Evolutionary conservation across 2,113 vertebrate species (phyloP).

Genomic region (Oxyura jamaicensis): DNA sequence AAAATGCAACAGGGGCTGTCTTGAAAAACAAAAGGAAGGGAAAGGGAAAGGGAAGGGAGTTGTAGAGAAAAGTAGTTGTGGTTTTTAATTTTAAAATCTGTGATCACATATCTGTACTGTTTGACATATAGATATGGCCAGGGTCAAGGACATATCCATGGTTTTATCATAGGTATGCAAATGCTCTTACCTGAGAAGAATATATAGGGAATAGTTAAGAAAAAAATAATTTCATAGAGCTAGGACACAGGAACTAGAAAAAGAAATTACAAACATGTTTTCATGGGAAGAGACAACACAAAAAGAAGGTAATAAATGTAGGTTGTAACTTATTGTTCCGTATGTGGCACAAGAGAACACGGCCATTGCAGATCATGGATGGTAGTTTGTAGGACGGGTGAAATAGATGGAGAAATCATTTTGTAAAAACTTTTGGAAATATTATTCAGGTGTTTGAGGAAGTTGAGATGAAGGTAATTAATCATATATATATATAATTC

Average conservation of each 20-base stretch:
- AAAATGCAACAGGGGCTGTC: conserved; percentile 17
- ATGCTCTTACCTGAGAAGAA: not conserved
- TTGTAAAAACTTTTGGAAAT: not conserved
- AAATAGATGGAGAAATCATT: not conserved
- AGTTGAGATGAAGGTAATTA: not conserved
- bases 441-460: not conserved
- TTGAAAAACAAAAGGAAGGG: not conserved
- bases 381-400: not conserved
- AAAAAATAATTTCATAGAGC: not conserved
- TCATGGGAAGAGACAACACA: not conserved
- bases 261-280: not conserved
- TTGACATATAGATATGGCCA: not conserved
- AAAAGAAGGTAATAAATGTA: not conserved
- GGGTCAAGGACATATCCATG: not conserved
- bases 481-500: not conserved
- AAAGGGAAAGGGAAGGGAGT: not conserved
- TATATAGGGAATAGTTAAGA: not conserved
- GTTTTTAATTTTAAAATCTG: conserved; percentile 15
- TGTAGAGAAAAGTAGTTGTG: conserved; percentile 37
- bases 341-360: not conserved
- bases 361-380: not conserved
- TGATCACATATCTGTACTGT: not conserved
- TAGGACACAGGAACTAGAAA: not conserved
- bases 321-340: accelerated
- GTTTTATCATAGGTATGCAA: not conserved